These are phyloP conservation scores for Plagiodera versicolora DNA, from an alignment of 2,888 invertebrate species.

Conservation along the genomic window DNA sequence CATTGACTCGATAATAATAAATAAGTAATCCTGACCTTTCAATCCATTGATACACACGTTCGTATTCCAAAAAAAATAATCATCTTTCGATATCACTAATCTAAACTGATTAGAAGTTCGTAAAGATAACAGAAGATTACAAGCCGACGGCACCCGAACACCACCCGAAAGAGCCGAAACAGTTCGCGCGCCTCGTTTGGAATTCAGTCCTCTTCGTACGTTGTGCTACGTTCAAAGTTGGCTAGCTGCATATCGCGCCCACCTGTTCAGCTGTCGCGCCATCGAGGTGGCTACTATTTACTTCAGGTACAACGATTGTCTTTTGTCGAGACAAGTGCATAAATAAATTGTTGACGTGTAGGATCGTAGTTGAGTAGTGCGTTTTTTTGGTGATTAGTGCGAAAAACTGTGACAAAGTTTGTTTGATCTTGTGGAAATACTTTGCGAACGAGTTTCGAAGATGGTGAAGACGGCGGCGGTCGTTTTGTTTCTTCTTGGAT, in stretches of 20 bases:
- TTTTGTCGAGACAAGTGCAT: conserved; percentile 10
- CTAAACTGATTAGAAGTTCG: background rate
- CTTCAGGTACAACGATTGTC: conserved; percentile 2
- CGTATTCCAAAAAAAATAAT: background rate
- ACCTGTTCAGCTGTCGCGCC: conserved; percentile 11
- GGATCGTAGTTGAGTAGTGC: conserved; percentile 1
- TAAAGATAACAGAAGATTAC: conserved; percentile 1
- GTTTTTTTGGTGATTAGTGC: background rate
- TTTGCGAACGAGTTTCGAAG: conserved; percentile 10
- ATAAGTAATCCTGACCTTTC: background rate
- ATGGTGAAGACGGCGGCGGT: conserved; percentile 13
- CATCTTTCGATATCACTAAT: background rate
- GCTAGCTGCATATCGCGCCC: conserved; percentile 11
- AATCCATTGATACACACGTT: too few species aligned
- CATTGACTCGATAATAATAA: background rate
- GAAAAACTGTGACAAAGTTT: background rate
- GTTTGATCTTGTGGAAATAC: conserved; percentile 7
- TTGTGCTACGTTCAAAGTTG: conserved; percentile 10
- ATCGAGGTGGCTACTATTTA: conserved; percentile 6
- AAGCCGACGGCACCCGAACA: background rate
- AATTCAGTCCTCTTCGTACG: conserved; percentile 9
- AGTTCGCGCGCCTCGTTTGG: conserved; percentile 8
- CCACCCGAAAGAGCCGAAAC: background rate
- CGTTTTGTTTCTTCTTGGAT: conserved; percentile 11
- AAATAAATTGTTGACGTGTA: conserved; percentile 1